These are phyloP conservation scores for Mesoligia furuncula DNA, from an alignment of 2,888 invertebrate species.

Conservation along the genomic window DNA sequence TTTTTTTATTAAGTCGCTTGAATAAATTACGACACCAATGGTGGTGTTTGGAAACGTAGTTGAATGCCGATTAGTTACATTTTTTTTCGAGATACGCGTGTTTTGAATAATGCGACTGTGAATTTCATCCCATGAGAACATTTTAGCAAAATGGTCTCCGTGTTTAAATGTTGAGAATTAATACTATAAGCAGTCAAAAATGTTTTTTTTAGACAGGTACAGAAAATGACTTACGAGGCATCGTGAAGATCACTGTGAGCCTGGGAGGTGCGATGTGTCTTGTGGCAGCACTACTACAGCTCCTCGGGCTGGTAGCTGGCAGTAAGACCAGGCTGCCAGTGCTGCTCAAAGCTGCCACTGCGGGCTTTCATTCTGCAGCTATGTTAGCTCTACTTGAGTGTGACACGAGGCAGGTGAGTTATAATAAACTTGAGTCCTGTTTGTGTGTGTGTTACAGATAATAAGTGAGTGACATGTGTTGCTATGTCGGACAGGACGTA, in stretches of 20 bases:
- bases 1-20: too few species aligned
- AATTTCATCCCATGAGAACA: background rate
- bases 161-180: background rate
- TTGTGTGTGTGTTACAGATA: background rate
- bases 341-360: conserved; percentile 82
- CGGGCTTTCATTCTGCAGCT: conserved; percentile 84
- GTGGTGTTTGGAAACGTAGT: too few species aligned
- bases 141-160: background rate
- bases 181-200: background rate
- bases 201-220: conserved; percentile 78
- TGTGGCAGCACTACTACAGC: conserved; percentile 81
- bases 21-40: too few species aligned
- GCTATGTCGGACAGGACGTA: conserved; percentile 72
- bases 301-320: conserved; percentile 78
- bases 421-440: background rate
- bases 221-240: conserved; percentile 82
- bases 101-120: background rate
- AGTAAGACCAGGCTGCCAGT: conserved; percentile 77
- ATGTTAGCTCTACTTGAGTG: conserved; percentile 82
- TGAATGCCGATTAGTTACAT: too few species aligned
- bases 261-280: conserved; percentile 85
- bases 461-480: background rate
- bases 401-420: conserved; percentile 81
- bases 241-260: conserved; percentile 84
- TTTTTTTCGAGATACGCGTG: too few species aligned